A percentile compares a stretch with the other conserved stretches of the same genome.
Evolutionary conservation across 1,140 invertebrate genomes (phyloP).

Genomic region (Macrostomum lignano): DNA sequence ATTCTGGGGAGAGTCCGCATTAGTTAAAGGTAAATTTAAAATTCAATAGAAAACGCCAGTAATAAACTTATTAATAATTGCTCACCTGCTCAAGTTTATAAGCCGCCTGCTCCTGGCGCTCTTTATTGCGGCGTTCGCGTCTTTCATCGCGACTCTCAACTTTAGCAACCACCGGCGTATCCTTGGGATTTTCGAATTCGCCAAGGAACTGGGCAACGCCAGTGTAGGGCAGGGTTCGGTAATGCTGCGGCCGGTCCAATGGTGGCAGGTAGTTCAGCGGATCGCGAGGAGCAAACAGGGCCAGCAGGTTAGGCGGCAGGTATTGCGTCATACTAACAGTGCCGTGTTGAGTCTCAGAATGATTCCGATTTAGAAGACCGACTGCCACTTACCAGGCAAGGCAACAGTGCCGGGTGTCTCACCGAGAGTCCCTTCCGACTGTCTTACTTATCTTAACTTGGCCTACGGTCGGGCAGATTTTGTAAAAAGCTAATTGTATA

Average conservation of each 20-base stretch:
- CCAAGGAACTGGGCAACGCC: slow-evolving; percentile 58
- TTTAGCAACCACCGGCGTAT: slow-evolving; percentile 67
- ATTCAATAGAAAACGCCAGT: too few species aligned
- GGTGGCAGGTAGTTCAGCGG: slow-evolving; percentile 78
- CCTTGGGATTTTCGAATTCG: slow-evolving; percentile 77
- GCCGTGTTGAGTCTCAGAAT: too few species aligned
- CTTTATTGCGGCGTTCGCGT: slow-evolving; percentile 54
- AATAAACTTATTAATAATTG: too few species aligned
- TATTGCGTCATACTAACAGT: slow-evolving; percentile 94
- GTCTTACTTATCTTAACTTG: too few species aligned
- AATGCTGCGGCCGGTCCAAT: slow-evolving; percentile 62
- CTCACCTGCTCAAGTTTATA: slow-evolving; percentile 97
- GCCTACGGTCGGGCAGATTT: too few species aligned
- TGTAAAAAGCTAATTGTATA: too few species aligned
- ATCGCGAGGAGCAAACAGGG: slow-evolving; percentile 78
- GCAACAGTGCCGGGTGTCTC: too few species aligned
- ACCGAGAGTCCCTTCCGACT: too few species aligned
- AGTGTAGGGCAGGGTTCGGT: slow-evolving; percentile 52
- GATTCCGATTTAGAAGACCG: too few species aligned
- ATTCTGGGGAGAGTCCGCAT: too few species aligned
- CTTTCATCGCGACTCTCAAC: slow-evolving; percentile 81
- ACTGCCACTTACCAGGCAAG: too few species aligned
- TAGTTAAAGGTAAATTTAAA: too few species aligned
- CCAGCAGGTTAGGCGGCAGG: slow-evolving; percentile 80
- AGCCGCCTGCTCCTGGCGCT: slow-evolving; percentile 77